These are phyloP conservation scores for Scaptomyza pallida DNA, from an alignment of 1,140 invertebrate species.

Conservation along the genomic window DNA sequence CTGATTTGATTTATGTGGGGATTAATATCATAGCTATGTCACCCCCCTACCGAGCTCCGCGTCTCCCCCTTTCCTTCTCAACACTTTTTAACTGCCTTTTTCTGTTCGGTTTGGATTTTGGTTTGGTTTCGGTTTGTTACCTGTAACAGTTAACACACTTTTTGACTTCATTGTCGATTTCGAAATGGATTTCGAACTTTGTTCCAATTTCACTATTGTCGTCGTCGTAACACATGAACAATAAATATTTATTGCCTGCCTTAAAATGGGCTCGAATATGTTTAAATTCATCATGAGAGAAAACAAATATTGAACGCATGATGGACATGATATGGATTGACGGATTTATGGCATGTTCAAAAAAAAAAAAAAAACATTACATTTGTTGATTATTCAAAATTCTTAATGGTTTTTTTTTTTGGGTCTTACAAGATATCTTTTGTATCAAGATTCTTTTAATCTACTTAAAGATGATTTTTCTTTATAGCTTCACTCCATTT, in stretches of 20 bases:
- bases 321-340: slow-evolving; percentile 21
- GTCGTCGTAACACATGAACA: slow-evolving; percentile 33
- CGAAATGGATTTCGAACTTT: slow-evolving; percentile 77
- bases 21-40: slow-evolving; percentile 62
- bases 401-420: neutral
- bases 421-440: neutral
- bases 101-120: slow-evolving; percentile 5
- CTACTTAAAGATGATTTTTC: neutral
- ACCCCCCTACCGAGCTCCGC: neutral
- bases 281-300: slow-evolving; percentile 8
- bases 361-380: neutral
- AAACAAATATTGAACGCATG: slow-evolving; percentile 14
- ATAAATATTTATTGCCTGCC: slow-evolving; percentile 14
- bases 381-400: neutral
- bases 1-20: slow-evolving; percentile 61
- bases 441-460: neutral
- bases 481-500: neutral
- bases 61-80: too few relatives aligned
- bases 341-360: slow-evolving; percentile 15
- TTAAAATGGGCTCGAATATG: neutral
- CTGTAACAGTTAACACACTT: slow-evolving; percentile 36
- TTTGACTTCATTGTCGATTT: slow-evolving; percentile 64
- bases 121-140: slow-evolving; percentile 18
- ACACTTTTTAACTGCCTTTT: slow-evolving; percentile 31
- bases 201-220: slow-evolving; percentile 74